Conservation (phyloP, 2,797 vertebrate genomes). For the Australoheros facetus region DNA sequence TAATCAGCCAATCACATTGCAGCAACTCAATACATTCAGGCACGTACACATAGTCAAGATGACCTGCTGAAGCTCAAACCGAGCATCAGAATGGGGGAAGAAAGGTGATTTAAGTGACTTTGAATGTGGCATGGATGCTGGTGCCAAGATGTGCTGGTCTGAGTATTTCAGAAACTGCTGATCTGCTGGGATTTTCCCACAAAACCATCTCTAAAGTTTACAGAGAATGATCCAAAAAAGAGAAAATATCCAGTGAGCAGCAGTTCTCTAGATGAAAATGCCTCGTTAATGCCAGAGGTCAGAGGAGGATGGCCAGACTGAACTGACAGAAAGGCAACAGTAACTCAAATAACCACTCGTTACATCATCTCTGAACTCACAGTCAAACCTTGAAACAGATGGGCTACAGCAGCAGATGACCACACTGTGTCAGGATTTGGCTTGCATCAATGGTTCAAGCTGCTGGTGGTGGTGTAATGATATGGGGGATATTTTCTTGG, state of each 20-base stretch:
- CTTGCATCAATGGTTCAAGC: too few species aligned
- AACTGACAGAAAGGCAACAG: too few species aligned
- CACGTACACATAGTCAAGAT: neutral
- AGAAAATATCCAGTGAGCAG: neutral
- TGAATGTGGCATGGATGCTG: neutral
- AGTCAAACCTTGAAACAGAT: too few species aligned
- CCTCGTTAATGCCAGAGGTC: slow-evolving; percentile 62
- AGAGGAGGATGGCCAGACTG: slow-evolving; percentile 55
- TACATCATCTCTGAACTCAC: too few species aligned
- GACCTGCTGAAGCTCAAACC: neutral
- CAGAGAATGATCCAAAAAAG: neutral
- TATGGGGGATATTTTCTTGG: too few species aligned
- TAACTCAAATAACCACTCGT: too few species aligned
- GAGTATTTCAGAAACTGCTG: neutral
- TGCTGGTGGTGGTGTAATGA: too few species aligned
- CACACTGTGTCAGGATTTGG: too few species aligned
- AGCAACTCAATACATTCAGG: neutral
- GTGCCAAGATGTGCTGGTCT: neutral
- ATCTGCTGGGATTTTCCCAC: slow-evolving; percentile 1
- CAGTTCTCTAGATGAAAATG: slow-evolving; percentile 13
- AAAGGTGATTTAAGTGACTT: neutral
- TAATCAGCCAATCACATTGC: neutral
- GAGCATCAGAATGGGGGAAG: neutral
- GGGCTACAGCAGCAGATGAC: too few species aligned
- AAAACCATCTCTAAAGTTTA: neutral